Evolutionary conservation across 1,140 invertebrate genomes (phyloP), one percentile per base, ranked within the genome.

Genomic region (Drosophila ananassae): DNA sequence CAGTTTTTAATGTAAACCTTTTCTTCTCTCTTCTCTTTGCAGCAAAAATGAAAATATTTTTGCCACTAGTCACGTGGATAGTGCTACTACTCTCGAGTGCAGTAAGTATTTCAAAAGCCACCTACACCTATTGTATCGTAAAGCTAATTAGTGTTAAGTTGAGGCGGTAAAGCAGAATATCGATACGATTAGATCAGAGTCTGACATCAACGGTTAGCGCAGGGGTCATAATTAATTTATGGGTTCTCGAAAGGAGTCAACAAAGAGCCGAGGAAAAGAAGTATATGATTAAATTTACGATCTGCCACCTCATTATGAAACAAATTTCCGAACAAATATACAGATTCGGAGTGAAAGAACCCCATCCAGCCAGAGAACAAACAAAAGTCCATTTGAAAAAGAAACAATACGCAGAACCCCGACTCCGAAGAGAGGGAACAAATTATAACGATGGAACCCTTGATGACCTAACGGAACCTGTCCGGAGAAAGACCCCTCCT

Each of bases 1-100:
- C 63, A 30, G 50, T 60, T 73, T 72, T 77, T 84, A 78, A 81
- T 87, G 47, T 64, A 28, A 17, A 1, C 25, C 37, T 67, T 58
- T 52, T 54, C 46, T 59, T 62, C 58, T 61, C 41, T 66, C 67
- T 74, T 89, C 72, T 92, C 81, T 83, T 94, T 94, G 39, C 92
- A 95, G 94, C 94, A 93, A 95, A 95, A 94, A 95, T 95, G 94
- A 95, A 95, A 93, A 93, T 94, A 93, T 94, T 95, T 94, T 94
- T 94, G 94, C 94, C 94, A 93, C 93, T 95, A 93, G 93, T 94
- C 94, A 93, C 93, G 91, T 95, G 94, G 94, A 94, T 94, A 92
- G 92, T 94, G 92, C 93, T 94, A 92, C 92, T 94, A 92, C 93
- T 93, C 78, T 93, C 92, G 79, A 93, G 89, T 94, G 93, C 93